Evolutionary conservation across 2,888 invertebrate genomes (phyloP).

Genomic region (Temnothorax unifasciatus): DNA sequence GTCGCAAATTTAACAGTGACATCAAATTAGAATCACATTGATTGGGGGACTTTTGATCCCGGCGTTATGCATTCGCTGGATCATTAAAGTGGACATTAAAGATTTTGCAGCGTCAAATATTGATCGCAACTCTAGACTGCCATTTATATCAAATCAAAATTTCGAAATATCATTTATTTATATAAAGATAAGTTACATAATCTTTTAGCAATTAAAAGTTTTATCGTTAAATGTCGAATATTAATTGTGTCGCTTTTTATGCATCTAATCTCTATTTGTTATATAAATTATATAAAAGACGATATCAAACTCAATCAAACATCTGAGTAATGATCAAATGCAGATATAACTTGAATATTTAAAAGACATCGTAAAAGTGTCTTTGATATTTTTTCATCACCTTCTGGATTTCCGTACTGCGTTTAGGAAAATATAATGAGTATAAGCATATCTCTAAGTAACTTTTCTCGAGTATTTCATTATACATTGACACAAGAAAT

Average conservation of each 20-base stretch:
- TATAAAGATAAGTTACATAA: conserved; percentile 5
- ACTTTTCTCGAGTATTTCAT: conserved; percentile 13
- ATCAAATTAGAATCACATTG: background rate
- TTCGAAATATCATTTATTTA: conserved; percentile 21
- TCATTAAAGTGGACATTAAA: background rate
- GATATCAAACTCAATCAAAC: background rate
- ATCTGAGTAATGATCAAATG: conserved; percentile 20
- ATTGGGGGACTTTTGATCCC: background rate
- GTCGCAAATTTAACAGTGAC: conserved; percentile 18
- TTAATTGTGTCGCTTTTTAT: background rate
- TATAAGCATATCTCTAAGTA: conserved; percentile 4
- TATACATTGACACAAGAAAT: background rate
- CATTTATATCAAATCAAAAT: conserved; percentile 38
- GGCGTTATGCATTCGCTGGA: background rate
- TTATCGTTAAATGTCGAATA: conserved; percentile 12
- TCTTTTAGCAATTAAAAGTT: conserved; percentile 3
- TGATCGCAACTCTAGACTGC: conserved; percentile 36
- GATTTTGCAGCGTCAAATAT: conserved; percentile 12
- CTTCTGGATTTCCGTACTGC: conserved; percentile 28
- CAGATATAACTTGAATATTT: background rate
- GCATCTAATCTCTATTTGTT: background rate
- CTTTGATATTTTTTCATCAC: conserved; percentile 23
- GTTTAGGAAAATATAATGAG: conserved; percentile 17
- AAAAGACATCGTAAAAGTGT: background rate
- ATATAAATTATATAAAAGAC: background rate